Evolutionary conservation across 1,140 invertebrate species (phyloP).

Genomic region (Caenorhabditis brenneri): DNA sequence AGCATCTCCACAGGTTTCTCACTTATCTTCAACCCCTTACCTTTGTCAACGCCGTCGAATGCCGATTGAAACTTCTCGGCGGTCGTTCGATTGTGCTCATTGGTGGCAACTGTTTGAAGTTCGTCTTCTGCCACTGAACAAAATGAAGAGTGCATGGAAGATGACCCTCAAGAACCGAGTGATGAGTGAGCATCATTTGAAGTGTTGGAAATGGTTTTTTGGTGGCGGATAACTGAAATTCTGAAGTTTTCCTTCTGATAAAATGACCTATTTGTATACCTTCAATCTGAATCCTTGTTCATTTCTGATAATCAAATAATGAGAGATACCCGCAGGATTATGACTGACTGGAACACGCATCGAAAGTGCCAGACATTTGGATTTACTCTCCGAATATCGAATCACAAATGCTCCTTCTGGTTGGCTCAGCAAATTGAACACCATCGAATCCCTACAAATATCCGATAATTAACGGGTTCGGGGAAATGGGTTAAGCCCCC

Average conservation of each 20-base stretch:
- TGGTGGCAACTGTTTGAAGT: conserved; percentile 13
- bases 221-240: conserved; percentile 27
- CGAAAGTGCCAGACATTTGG: conserved; percentile 44
- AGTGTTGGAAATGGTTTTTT: conserved; percentile 46
- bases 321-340: conserved; percentile 48
- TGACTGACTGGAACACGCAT: conserved; percentile 41
- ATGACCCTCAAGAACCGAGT: conserved; percentile 46
- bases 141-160: conserved; percentile 45
- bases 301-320: conserved; percentile 50
- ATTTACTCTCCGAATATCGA: conserved; percentile 45
- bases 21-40: no score
- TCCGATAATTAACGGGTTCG: not conserved
- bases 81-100: not conserved
- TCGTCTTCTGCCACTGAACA: conserved; percentile 47
- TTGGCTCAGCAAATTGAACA: conserved; percentile 41
- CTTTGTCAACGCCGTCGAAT: not conserved
- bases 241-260: not conserved
- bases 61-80: not conserved
- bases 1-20: no score
- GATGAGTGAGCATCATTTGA: conserved; percentile 51
- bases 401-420: conserved; percentile 51
- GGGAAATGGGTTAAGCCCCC: not conserved
- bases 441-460: conserved; percentile 45
- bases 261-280: not conserved
- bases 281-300: conserved; percentile 49